Evolutionary conservation across 23 tunicate species (phyloP), one percentile per base, ranked within the genome.

Genomic region (Ciona savignyi): DNA sequence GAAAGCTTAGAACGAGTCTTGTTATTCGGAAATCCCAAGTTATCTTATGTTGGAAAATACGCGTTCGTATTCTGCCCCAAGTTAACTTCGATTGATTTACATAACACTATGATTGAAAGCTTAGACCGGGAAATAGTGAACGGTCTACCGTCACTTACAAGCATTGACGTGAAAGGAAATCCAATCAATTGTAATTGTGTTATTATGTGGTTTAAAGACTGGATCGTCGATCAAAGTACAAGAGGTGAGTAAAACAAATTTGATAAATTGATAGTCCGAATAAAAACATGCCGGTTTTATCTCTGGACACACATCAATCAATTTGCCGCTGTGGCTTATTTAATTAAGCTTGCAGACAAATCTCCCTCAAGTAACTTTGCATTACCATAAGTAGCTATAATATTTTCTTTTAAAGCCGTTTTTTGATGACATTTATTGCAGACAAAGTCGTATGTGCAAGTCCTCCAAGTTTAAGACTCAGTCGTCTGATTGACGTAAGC

Each of bases 161-260:
- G 51, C 21, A 29, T 81, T 6, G 25, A 73, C 32, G 32, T 81
- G 22, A 61, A 30, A 29, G 23, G 34, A 29, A 81, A 73, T 29
- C 85, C 85, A 0, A 35, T 81, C 4, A 81, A 81, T 35, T 81
- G 85, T 66, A 81, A 81, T 27, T 81, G 78, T 69, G 49, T 81
- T 73, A 73, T 73, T 73, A 73, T 26, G 27, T 73, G 85, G 85
- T 65, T 75, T 0, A 73, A 73, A 34, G 33, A 65, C 65, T 81
- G 78, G 85, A n/a, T n/a, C n/a, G n/a, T n/a, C n/a, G n/a, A n/a
- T n/a, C n/a, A n/a, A n/a, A 24, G 30, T 21, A 32, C 42, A 51
- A 29, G 31, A 24, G n/a, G n/a, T n/a, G n/a, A n/a, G n/a, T n/a
- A n/a, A n/a, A n/a, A n/a, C n/a, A n/a, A n/a, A n/a, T n/a, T n/a